Evolutionary conservation across 2,888 invertebrate genomes (phyloP).

Genomic region (Acheta domesticus): DNA sequence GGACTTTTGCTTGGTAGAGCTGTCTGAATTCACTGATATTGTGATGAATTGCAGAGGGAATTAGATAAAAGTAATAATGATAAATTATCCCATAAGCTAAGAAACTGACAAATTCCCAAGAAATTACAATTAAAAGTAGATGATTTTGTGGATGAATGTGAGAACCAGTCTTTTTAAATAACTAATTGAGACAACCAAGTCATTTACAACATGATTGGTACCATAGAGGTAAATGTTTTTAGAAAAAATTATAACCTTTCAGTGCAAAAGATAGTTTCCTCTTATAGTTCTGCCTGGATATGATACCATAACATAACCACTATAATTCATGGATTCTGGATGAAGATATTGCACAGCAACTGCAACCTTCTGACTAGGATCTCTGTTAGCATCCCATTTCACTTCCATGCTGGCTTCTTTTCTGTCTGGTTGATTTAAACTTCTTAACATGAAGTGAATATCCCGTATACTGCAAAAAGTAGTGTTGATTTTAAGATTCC

Average conservation of each 20-base stretch:
- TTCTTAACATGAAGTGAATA: conserved; percentile 64
- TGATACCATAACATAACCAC: conserved; percentile 61
- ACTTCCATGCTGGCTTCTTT: conserved; percentile 69
- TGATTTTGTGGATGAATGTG: too few relatives aligned
- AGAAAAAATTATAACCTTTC: conserved; percentile 46
- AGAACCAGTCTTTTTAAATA: too few relatives aligned
- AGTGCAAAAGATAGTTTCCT: conserved; percentile 61
- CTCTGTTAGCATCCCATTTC: conserved; percentile 83
- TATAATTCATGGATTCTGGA: conserved; percentile 59
- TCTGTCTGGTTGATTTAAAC: conserved; percentile 56
- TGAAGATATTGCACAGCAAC: conserved; percentile 61
- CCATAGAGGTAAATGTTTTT: too few relatives aligned
- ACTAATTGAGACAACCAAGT: neutral
- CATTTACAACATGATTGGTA: neutral
- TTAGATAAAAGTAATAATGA: too few relatives aligned
- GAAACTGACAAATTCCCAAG: too few relatives aligned
- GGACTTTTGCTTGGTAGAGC: too few relatives aligned
- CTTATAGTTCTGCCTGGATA: conserved; percentile 74
- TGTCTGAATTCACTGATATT: too few relatives aligned
- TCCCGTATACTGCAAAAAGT: conserved; percentile 61
- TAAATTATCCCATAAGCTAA: too few relatives aligned
- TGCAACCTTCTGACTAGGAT: conserved; percentile 70
- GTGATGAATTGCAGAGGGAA: too few relatives aligned
- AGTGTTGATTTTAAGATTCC: neutral
- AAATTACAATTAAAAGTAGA: too few relatives aligned